Percentiles rank a stretch among this genome's conserved stretches.
Conservation (phyloP, 2,113 vertebrate genomes). For the Pipa parva region DNA sequence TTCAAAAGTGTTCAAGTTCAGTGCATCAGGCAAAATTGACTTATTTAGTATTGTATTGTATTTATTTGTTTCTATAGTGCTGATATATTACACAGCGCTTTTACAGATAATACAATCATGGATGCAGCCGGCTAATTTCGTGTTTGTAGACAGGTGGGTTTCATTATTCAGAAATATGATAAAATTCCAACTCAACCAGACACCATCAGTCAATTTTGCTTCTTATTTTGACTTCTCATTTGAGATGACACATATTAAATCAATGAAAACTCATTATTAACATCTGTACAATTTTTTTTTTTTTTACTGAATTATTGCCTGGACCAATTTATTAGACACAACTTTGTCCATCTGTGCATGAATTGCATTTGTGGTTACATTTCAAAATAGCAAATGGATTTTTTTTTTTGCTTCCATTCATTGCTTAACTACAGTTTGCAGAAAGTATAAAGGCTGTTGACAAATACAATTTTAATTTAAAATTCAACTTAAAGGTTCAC, state of each 20-base stretch:
- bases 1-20: constrained; percentile 29
- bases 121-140: constrained; percentile 25
- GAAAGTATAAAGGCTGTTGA: not conserved
- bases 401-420: not conserved
- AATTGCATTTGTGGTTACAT: not conserved
- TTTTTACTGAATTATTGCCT: constrained; percentile 7
- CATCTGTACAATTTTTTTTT: not conserved
- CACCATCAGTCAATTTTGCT: constrained; percentile 16
- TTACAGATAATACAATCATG: constrained; percentile 22
- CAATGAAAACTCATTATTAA: constrained; percentile 11
- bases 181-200: constrained; percentile 24
- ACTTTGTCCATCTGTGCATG: not conserved
- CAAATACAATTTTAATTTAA: too few relatives aligned
- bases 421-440: not conserved
- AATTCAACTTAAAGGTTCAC: too few relatives aligned
- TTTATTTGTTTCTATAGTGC: too few relatives aligned
- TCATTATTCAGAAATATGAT: constrained; percentile 26
- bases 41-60: too few relatives aligned
- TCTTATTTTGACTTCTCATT: constrained; percentile 19
- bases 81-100: too few relatives aligned
- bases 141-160: constrained; percentile 2
- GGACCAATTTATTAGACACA: constrained; percentile 8
- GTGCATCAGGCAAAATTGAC: constrained; percentile 16
- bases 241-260: constrained; percentile 29
- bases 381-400: not conserved